These are phyloP conservation scores for Alloscopus bannaensis DNA, from an alignment of 2,888 invertebrate genomes.

Conservation along the genomic window DNA sequence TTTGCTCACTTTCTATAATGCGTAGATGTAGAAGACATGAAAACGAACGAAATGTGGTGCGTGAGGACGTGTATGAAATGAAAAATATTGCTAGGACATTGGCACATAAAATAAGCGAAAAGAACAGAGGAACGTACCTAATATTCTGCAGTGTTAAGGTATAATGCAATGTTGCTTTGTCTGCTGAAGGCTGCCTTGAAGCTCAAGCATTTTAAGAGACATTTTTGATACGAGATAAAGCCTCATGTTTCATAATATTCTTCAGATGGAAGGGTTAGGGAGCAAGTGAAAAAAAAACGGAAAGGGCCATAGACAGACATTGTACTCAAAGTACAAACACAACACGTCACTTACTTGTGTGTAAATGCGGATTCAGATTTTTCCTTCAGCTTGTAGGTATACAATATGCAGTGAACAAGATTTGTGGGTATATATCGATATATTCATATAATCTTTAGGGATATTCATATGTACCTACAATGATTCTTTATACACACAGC, in stretches of 20 bases:
- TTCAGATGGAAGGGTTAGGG: slow-evolving; percentile 60
- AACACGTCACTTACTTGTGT: slow-evolving; percentile 50
- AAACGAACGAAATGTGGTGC: neutral
- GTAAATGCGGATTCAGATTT: slow-evolving; percentile 48
- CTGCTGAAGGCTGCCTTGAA: slow-evolving; percentile 33
- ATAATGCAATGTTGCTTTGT: slow-evolving; percentile 42
- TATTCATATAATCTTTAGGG: slow-evolving; percentile 4
- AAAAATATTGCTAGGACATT: neutral
- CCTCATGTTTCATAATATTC: slow-evolving; percentile 61
- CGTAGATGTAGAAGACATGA: slow-evolving; percentile 12
- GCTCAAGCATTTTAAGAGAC: slow-evolving; percentile 45
- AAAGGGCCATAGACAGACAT: slow-evolving; percentile 52
- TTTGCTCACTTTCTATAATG: slow-evolving; percentile 3
- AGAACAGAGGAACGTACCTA: neutral
- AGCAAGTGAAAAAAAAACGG: slow-evolving; percentile 55
- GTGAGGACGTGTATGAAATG: slow-evolving; percentile 1
- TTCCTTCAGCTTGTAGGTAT: slow-evolving; percentile 16
- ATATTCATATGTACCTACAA: neutral
- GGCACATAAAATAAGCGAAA: slow-evolving; percentile 1
- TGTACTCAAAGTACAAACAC: slow-evolving; percentile 50
- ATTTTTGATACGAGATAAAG: slow-evolving; percentile 56
- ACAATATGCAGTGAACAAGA: slow-evolving; percentile 9
- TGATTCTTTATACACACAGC: neutral
- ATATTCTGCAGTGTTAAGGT: neutral
- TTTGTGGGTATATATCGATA: no score